Conservation (phyloP, 2,888 invertebrate species). For the Phortica magna region DNA sequence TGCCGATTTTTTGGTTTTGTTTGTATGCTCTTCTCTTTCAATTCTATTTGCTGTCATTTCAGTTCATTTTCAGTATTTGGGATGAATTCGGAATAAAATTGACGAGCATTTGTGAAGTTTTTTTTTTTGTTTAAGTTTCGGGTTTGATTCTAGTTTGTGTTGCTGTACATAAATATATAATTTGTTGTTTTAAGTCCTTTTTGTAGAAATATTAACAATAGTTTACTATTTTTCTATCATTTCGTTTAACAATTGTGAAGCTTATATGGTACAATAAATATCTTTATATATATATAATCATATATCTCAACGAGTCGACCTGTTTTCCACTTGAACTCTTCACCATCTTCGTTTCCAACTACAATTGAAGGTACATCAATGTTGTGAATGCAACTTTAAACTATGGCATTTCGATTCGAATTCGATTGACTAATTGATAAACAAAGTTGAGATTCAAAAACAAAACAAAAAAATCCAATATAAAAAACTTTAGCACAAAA, state of each 20-base stretch:
- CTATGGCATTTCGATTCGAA: not conserved
- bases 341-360: not conserved
- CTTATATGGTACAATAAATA: conserved; percentile 18
- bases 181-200: not conserved
- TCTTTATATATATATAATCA: conserved; percentile 23
- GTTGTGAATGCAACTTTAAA: not conserved
- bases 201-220: conserved; percentile 34
- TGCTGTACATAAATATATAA: conserved; percentile 29
- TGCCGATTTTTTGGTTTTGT: conserved; percentile 22
- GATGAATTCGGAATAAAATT: conserved; percentile 25
- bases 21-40: not conserved
- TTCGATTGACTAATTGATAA: not conserved
- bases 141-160: conserved; percentile 4
- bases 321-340: conserved; percentile 28
- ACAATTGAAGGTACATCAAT: conserved; percentile 17
- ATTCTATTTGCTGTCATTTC: not conserved
- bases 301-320: conserved; percentile 24
- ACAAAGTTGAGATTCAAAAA: not conserved
- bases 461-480: not conserved
- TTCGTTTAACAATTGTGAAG: conserved; percentile 27
- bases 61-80: not conserved
- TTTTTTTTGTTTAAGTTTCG: not conserved
- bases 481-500: not conserved
- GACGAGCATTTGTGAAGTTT: not conserved
- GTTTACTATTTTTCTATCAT: conserved; percentile 1